These are phyloP conservation scores for Drosophila littoralis DNA, from an alignment of 1,140 invertebrate species.

Conservation along the genomic window DNA sequence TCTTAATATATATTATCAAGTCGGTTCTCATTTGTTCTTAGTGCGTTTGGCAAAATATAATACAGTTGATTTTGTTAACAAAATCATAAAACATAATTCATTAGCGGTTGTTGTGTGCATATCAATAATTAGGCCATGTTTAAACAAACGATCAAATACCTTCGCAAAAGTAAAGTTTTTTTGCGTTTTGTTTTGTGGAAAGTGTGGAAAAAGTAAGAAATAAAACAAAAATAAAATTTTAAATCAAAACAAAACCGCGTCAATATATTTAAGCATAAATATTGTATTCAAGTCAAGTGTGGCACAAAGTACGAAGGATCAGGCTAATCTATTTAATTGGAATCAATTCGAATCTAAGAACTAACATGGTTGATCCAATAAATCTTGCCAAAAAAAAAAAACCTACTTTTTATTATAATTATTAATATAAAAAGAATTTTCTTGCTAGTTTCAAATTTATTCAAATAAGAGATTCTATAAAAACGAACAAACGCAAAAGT, in stretches of 20 bases:
- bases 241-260: constrained; percentile 66
- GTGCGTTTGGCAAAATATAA: constrained; percentile 63
- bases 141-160: constrained; percentile 76
- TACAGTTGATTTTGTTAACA: constrained; percentile 57
- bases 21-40: constrained; percentile 61
- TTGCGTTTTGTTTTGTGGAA: constrained; percentile 23
- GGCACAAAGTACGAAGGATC: constrained; percentile 16
- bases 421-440: too few species aligned
- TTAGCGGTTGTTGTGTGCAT: constrained; percentile 46
- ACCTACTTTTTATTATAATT: too few species aligned
- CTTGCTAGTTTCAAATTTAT: too few species aligned
- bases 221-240: constrained; percentile 72
- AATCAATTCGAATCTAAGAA: too few species aligned
- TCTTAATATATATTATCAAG: constrained; percentile 5
- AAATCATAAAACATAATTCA: constrained; percentile 58
- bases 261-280: constrained; percentile 27
- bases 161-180: constrained; percentile 59
- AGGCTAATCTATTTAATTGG: background rate
- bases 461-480: too few species aligned
- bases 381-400: too few species aligned
- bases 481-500: too few species aligned
- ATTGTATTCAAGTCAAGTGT: background rate
- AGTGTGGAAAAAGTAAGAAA: constrained; percentile 64
- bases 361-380: too few species aligned
- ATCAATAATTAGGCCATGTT: constrained; percentile 33